Evolutionary conservation across 2,888 invertebrate species (phyloP).

Genomic region (Rugalucina vietnamica): DNA sequence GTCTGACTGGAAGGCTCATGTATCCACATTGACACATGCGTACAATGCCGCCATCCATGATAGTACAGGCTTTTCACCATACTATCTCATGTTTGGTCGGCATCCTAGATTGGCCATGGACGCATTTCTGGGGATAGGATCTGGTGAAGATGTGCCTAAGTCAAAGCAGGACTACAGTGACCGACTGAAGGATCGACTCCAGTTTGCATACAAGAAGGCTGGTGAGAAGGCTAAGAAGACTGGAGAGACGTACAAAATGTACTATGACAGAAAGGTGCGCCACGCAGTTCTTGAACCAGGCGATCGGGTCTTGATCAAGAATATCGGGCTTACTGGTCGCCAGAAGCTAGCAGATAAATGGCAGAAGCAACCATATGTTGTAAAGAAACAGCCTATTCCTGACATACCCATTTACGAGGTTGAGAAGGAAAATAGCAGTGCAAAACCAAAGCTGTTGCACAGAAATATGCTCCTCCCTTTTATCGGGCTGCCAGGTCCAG

Average conservation of each 20-base stretch:
- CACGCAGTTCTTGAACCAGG: background rate
- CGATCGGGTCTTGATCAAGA: background rate
- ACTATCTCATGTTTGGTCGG: too few species aligned
- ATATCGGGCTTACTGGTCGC: background rate
- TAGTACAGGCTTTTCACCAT: too few species aligned
- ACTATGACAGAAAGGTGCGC: background rate
- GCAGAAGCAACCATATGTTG: background rate
- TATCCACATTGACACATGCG: too few species aligned
- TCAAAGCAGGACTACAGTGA: background rate
- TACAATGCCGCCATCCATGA: too few species aligned
- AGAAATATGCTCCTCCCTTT: background rate
- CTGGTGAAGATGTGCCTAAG: background rate
- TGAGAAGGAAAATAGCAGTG: background rate
- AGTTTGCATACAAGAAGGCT: background rate
- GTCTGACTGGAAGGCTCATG: too few species aligned
- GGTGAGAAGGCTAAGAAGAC: background rate
- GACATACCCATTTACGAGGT: background rate
- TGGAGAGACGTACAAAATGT: background rate
- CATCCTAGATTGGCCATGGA: too few species aligned
- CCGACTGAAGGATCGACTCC: background rate
- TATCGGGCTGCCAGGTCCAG: background rate
- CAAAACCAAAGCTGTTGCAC: background rate
- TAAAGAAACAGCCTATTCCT: background rate
- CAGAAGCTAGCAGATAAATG: background rate
- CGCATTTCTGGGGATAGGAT: background rate